A percentile compares a stretch with the other conserved stretches of the same genome.
phyloP scores from a whole-genome alignment of 2,113 vertebrate species.

The Scomber scombrus region DNA sequence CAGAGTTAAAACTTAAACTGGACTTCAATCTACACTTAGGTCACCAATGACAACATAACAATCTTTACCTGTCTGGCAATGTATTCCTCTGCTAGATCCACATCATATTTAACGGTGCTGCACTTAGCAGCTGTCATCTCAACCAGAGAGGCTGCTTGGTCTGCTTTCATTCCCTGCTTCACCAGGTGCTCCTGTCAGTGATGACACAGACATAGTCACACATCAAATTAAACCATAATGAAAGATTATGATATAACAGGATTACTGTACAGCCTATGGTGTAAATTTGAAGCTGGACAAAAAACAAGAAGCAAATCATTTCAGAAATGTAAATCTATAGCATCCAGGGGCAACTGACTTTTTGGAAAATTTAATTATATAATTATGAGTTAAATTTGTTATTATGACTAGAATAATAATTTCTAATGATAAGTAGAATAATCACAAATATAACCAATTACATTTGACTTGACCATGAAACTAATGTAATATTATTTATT shows the following conservation, averaged over 20 bases:
- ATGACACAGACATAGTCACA: neutral
- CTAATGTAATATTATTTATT: neutral
- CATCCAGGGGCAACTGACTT: neutral
- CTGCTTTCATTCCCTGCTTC: constrained; percentile 95
- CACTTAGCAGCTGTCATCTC: constrained; percentile 91
- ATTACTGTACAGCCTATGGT: neutral
- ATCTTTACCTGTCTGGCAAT: constrained; percentile 92
- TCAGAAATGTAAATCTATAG: neutral
- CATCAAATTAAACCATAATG: constrained; percentile 1
- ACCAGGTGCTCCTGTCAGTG: constrained; percentile 91
- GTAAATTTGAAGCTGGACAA: neutral
- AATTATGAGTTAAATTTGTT: no score
- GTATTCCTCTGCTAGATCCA: constrained; percentile 97
- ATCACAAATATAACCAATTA: no score
- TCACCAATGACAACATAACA: neutral
- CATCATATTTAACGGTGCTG: constrained; percentile 94
- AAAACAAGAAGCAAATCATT: neutral
- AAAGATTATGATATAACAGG: neutral
- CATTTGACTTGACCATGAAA: neutral
- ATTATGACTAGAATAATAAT: no score
- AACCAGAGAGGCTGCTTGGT: constrained; percentile 91
- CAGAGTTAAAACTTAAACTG: neutral
- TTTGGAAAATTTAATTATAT: neutral
- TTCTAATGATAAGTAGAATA: no score
- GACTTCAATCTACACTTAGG: neutral